Percentiles rank a stretch among this genome's conserved stretches.
These are phyloP conservation scores for Lutjanus argentimaculatus DNA, from an alignment of 2,797 vertebrate species.

Conservation along the genomic window DNA sequence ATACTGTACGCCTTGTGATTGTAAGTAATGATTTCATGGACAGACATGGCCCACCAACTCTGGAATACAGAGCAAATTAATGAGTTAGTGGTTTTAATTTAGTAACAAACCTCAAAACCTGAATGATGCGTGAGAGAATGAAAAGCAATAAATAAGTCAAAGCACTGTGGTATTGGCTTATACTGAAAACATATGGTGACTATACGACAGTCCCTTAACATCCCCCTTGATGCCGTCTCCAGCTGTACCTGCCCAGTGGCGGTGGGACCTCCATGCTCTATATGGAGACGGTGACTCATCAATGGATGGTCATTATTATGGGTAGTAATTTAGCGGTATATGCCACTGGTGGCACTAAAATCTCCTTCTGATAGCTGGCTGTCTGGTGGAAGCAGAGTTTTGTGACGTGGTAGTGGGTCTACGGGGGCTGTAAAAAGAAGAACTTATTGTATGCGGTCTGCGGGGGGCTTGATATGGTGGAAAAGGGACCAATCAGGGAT, in stretches of 20 bases:
- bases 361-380: conserved; percentile 21
- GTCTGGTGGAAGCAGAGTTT: conserved; percentile 9
- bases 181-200: conserved; percentile 56
- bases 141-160: conserved; percentile 53
- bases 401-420: conserved; percentile 12
- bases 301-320: conserved; percentile 37
- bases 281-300: conserved; percentile 53
- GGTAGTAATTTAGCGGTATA: conserved; percentile 24
- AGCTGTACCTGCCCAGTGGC: conserved; percentile 68
- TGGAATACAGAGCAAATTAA: neutral
- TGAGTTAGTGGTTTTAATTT: conserved; percentile 18
- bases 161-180: conserved; percentile 27
- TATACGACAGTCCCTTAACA: conserved; percentile 28
- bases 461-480: conserved; percentile 33
- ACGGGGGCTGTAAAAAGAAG: conserved; percentile 13
- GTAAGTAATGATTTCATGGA: neutral
- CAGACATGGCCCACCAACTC: neutral
- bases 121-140: conserved; percentile 1
- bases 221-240: conserved; percentile 55
- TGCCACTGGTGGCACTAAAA: conserved; percentile 31
- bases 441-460: conserved; percentile 10
- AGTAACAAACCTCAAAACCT: conserved; percentile 4
- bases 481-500: no score
- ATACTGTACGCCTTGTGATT: neutral
- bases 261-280: conserved; percentile 19